These are phyloP conservation scores for Tupaia chinensis DNA, from an alignment of 2,113 vertebrate genomes.

Conservation along the genomic window DNA sequence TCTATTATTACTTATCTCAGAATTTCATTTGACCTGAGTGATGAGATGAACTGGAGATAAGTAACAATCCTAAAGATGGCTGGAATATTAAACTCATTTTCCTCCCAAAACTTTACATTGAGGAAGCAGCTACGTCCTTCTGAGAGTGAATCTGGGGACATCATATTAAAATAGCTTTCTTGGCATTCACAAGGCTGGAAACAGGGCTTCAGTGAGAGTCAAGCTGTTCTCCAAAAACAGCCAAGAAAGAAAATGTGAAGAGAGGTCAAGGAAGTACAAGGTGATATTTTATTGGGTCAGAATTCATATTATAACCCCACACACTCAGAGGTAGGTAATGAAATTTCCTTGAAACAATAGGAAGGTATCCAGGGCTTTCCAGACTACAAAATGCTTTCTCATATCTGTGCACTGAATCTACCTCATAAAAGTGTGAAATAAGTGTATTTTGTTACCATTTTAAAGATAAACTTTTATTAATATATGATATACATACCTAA, in stretches of 20 bases:
- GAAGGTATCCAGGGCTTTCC: background rate
- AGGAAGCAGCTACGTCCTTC: constrained; percentile 4
- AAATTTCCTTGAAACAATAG: background rate
- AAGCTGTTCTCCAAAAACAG: constrained; percentile 60
- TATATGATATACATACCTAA: background rate
- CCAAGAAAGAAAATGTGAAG: constrained; percentile 64
- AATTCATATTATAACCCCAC: constrained; percentile 10
- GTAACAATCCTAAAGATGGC: background rate
- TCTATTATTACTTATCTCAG: background rate
- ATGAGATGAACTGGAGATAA: background rate
- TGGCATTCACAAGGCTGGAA: constrained; percentile 42
- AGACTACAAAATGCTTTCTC: background rate
- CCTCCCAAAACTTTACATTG: background rate
- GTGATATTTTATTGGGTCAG: constrained; percentile 66
- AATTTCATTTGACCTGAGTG: constrained; percentile 6
- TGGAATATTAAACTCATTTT: background rate
- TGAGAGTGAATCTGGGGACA: constrained; percentile 29
- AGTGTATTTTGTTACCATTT: constrained; percentile 2
- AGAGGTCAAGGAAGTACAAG: constrained; percentile 58
- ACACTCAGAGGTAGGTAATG: background rate
- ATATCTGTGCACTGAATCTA: background rate
- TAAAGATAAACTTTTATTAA: background rate
- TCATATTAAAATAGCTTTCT: constrained; percentile 50
- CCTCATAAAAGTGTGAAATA: background rate
- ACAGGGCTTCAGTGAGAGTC: constrained; percentile 34